Percentiles rank a stretch among this genome's conserved stretches.
phyloP scores from a whole-genome alignment of 2,797 vertebrate genomes.

The Xiphorhynchus erythropygius region DNA sequence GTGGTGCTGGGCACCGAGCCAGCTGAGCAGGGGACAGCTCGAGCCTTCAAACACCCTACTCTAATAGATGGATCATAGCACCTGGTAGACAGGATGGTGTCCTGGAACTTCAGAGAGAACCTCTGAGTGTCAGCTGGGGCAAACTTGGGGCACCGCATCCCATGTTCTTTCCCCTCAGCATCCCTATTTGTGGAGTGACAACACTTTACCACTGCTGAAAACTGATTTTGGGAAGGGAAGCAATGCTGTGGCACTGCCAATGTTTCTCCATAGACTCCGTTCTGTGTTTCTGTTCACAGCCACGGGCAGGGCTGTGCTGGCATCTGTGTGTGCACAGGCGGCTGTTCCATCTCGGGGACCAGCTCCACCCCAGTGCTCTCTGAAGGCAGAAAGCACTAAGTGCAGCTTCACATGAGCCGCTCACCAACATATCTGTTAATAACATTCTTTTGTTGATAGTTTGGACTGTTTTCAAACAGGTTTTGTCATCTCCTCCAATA shows the following conservation, averaged over 20 bases:
- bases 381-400: neutral
- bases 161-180: neutral
- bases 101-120: neutral
- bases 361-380: neutral
- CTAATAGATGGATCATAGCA: accelerated
- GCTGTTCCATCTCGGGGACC: neutral
- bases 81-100: neutral
- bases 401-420: neutral
- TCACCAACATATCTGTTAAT: neutral
- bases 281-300: neutral
- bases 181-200: neutral
- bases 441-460: neutral
- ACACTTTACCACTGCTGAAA: neutral
- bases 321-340: neutral
- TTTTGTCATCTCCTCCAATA: neutral
- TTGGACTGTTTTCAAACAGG: conserved; percentile 4
- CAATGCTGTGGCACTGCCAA: accelerated
- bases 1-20: neutral
- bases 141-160: neutral
- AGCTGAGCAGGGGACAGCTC: neutral
- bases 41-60: neutral
- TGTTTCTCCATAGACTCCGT: accelerated
- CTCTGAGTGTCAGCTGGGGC: accelerated
- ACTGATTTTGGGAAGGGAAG: neutral
- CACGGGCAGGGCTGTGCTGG: neutral